phyloP scores from a whole-genome alignment of 2,888 invertebrate genomes.

The Melinaea marsaeus region DNA sequence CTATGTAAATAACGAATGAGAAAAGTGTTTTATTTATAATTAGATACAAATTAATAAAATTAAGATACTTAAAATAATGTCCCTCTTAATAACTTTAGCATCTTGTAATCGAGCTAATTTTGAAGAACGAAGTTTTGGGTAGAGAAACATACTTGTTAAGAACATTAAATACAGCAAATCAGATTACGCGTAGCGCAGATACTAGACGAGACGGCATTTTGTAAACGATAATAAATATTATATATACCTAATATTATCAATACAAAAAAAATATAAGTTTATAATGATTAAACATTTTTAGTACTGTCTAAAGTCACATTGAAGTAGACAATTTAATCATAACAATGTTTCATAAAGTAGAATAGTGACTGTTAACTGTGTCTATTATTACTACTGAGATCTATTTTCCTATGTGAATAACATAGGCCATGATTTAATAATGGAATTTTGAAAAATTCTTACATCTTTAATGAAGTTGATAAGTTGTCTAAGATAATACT shows the following conservation, averaged over 20 bases:
- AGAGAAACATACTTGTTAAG: constrained; percentile 43
- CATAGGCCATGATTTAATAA: too few relatives aligned
- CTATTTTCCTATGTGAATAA: too few relatives aligned
- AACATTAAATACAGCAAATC: constrained; percentile 51
- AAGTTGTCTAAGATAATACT: too few relatives aligned
- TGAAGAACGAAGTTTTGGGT: constrained; percentile 40
- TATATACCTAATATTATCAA: not conserved
- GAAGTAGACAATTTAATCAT: too few relatives aligned
- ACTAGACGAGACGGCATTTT: constrained; percentile 10
- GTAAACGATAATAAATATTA: not conserved
- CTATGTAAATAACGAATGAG: not conserved
- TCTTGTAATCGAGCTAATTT: constrained; percentile 42
- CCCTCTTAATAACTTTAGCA: constrained; percentile 10
- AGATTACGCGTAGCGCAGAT: constrained; percentile 39
- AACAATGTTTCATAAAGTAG: too few relatives aligned
- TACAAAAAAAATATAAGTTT: too few relatives aligned
- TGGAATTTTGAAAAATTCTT: too few relatives aligned
- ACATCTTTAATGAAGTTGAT: too few relatives aligned
- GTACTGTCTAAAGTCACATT: not conserved
- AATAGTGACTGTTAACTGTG: too few relatives aligned
- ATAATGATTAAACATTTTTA: not conserved
- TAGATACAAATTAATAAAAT: not conserved
- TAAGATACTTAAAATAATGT: not conserved
- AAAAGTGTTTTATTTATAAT: too few relatives aligned
- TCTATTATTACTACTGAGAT: too few relatives aligned